Percentiles rank a stretch among this genome's conserved stretches.
Evolutionary conservation across 2,797 vertebrate species (phyloP).

Genomic region (Otolemur crassicaudatus): DNA sequence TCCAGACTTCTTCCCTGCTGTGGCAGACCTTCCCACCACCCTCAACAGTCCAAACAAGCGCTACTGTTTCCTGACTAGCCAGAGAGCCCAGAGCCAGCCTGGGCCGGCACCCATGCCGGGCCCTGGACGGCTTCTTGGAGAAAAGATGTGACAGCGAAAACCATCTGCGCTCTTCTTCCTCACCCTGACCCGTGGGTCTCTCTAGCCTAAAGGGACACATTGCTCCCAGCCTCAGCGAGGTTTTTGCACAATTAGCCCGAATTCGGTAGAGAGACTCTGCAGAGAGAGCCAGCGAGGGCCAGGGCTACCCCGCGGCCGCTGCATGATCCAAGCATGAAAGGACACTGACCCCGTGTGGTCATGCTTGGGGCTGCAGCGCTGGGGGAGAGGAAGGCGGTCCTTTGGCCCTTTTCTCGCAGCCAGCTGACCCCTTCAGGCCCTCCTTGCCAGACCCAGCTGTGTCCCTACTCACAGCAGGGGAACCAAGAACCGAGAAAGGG

Average conservation of each 20-base stretch:
- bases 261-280: background rate
- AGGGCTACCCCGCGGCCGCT: fast-evolving
- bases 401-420: background rate
- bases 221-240: background rate
- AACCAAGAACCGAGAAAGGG: background rate
- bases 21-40: background rate
- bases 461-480: background rate
- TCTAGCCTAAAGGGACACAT: background rate
- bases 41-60: fast-evolving
- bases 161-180: background rate
- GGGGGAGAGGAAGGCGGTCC: background rate
- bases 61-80: too few relatives aligned
- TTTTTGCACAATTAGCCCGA: background rate
- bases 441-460: background rate
- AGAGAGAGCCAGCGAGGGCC: background rate
- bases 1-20: background rate
- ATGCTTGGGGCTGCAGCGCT: background rate
- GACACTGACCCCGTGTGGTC: slow-evolving; percentile 88
- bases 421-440: background rate
- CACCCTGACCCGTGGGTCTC: too few relatives aligned
- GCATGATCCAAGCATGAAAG: slow-evolving; percentile 75
- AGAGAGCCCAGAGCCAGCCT: background rate
- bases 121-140: background rate
- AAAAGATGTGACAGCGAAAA: background rate
- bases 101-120: too few relatives aligned